Evolutionary conservation across 1,140 invertebrate species (phyloP).

Genomic region (Drosophila aff.): DNA sequence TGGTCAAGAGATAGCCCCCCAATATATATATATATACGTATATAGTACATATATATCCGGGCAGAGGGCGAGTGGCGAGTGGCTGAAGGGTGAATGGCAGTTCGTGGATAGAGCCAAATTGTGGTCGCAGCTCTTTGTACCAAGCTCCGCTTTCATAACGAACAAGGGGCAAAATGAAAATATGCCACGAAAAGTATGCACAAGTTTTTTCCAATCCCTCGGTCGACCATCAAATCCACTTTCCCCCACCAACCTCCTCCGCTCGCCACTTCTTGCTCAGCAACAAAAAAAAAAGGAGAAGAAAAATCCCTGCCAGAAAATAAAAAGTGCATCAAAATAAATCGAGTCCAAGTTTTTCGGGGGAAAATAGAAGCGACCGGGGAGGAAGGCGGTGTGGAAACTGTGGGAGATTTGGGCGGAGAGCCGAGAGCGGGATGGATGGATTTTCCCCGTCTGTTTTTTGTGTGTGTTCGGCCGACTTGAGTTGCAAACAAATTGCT

Average conservation of each 20-base stretch:
- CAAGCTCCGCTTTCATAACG: conserved; percentile 50
- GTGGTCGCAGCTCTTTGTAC: conserved; percentile 50
- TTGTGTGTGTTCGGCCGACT: conserved; percentile 12
- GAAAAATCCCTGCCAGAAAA: conserved; percentile 37
- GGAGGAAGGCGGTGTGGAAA: background rate
- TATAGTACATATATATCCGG: background rate
- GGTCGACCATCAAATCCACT: conserved; percentile 12
- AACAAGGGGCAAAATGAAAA: conserved; percentile 46
- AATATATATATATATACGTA: background rate
- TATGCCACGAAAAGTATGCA: conserved; percentile 58
- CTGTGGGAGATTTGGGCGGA: background rate
- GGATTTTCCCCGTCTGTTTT: conserved; percentile 14
- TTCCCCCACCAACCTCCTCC: background rate
- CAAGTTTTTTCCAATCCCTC: conserved; percentile 49
- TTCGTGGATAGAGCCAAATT: conserved; percentile 38
- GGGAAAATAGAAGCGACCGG: background rate
- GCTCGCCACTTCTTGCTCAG: background rate
- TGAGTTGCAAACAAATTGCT: conserved; percentile 72
- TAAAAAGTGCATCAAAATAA: conserved; percentile 53
- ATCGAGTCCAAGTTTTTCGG: conserved; percentile 53
- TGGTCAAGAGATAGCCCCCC: conserved; percentile 62
- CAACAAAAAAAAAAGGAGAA: background rate
- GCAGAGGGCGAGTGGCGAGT: background rate
- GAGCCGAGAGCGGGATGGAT: conserved; percentile 8
- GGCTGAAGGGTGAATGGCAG: conserved; percentile 51